phyloP scores from a whole-genome alignment of 2,888 invertebrate species.

The Gymnosoma rotundatum region DNA sequence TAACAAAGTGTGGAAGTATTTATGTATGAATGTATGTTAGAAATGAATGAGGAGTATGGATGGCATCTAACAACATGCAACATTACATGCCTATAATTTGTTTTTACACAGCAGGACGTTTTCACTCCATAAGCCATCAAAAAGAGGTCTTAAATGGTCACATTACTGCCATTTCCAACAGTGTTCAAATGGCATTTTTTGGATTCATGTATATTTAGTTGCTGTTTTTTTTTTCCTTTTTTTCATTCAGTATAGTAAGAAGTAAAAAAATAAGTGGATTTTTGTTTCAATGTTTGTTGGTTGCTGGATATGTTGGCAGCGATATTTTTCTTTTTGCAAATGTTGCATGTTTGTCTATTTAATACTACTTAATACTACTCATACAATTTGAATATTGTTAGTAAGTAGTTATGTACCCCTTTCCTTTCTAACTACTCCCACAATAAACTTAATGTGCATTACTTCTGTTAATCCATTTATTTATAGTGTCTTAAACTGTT shows the following conservation, averaged over 20 bases:
- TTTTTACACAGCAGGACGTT: conserved; percentile 81
- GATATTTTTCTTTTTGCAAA: conserved; percentile 18
- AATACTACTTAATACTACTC: conserved; percentile 57
- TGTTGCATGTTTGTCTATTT: conserved; percentile 22
- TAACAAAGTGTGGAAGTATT: neutral
- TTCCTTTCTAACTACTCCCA: conserved; percentile 17
- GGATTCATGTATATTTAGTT: conserved; percentile 20
- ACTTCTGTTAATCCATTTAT: conserved; percentile 68
- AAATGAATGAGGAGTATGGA: conserved; percentile 7
- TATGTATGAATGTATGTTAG: neutral
- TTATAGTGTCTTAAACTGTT: conserved; percentile 53
- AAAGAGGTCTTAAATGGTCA: conserved; percentile 80
- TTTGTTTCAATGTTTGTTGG: conserved; percentile 42
- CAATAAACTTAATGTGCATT: conserved; percentile 63
- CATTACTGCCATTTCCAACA: conserved; percentile 79
- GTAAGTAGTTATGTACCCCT: conserved; percentile 13
- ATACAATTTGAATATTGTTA: conserved; percentile 61
- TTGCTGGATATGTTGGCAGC: conserved; percentile 38
- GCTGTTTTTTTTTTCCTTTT: conserved; percentile 6
- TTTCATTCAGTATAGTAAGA: conserved; percentile 47
- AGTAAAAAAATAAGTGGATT: conserved; percentile 34
- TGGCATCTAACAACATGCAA: conserved; percentile 77
- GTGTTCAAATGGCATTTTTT: conserved; percentile 73
- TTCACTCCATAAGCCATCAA: conserved; percentile 81
- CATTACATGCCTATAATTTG: conserved; percentile 81